Evolutionary conservation across 2,888 invertebrate genomes (phyloP), one percentile per base, ranked within the genome.

Genomic region (Isotomurus palustris): DNA sequence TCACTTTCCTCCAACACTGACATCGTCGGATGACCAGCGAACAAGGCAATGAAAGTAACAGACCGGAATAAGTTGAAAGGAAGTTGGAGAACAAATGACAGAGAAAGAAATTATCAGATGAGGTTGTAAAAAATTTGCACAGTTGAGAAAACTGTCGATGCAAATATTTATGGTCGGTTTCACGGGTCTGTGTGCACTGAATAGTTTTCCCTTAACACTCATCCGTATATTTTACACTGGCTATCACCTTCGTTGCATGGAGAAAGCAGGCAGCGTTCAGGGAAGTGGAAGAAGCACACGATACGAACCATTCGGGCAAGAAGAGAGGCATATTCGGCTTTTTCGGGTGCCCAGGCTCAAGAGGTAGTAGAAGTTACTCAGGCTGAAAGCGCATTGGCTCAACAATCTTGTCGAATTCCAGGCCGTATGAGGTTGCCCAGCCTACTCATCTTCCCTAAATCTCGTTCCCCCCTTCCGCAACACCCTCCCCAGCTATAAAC

Each of bases 301-400:
- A 45, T 28, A 28, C 14, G 43, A 43, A 29, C n/a, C 28, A 29
- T n/a, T 64, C 64, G 59, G 61, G 62, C 59, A 43, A 38, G 38
- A 38, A 43, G 43, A n/a, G n/a, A 64, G 53, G 64, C 61, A 58
- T 57, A 64, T 63, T 62, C 62, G 64, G 61, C 64, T 66, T 68
- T 66, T 65, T 64, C 66, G 68, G 63, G 38, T 62, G 63, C 60
- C 61, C 60, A 65, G 47, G 36, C n/a, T n/a, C n/a, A n/a, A n/a
- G n/a, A n/a, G n/a, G n/a, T n/a, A n/a, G 25, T 38, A 22, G 40
- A 59, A 70, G 63, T 64, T 61, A 67, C 58, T 68, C 61, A 68
- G 58, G 68, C 70, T 68, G 60, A 60, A 70, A 68, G 67, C 70
- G 68, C 68, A 70, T 70, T 70, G 70, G 70, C 68, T 70, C 66